Evolutionary conservation across 2,113 vertebrate genomes (phyloP).

Genomic region (Garra rufa): DNA sequence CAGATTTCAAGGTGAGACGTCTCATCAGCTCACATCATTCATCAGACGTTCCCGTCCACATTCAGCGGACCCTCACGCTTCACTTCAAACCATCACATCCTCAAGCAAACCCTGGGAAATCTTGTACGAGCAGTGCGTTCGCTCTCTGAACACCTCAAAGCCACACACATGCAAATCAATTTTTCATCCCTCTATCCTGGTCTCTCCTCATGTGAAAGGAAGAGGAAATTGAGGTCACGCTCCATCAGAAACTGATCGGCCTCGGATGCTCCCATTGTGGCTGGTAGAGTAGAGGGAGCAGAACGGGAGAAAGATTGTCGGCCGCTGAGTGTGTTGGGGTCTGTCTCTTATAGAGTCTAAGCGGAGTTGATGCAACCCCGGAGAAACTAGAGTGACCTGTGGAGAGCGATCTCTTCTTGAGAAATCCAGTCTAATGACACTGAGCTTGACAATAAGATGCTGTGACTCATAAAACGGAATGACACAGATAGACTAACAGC

Average conservation of each 20-base stretch:
- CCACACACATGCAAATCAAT: conserved; percentile 55
- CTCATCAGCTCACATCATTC: conserved; percentile 54
- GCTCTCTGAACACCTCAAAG: conserved; percentile 34
- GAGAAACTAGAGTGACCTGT: conserved; percentile 35
- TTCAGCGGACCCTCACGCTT: conserved; percentile 22
- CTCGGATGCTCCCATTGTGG: conserved; percentile 31
- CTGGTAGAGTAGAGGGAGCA: conserved; percentile 33
- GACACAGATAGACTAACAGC: not conserved
- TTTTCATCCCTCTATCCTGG: conserved; percentile 58
- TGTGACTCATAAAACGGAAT: conserved; percentile 2
- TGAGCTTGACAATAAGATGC: conserved; percentile 7
- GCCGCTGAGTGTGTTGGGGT: conserved; percentile 16
- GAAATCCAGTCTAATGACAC: conserved; percentile 23
- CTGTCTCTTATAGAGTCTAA: conserved; percentile 28
- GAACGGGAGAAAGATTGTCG: conserved; percentile 24
- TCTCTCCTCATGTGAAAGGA: conserved; percentile 64
- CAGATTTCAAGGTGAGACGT: conserved; percentile 29
- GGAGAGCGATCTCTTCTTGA: not conserved
- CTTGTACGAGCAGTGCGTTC: conserved; percentile 25
- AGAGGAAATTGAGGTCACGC: conserved; percentile 75
- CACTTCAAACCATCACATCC: conserved; percentile 40
- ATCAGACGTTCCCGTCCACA: conserved; percentile 35
- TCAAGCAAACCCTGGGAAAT: conserved; percentile 20
- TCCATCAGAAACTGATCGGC: conserved; percentile 69
- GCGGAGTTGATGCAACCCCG: conserved; percentile 28